These are phyloP conservation scores for Spilosoma lubricipeda DNA, from an alignment of 2,888 invertebrate species.

Conservation along the genomic window DNA sequence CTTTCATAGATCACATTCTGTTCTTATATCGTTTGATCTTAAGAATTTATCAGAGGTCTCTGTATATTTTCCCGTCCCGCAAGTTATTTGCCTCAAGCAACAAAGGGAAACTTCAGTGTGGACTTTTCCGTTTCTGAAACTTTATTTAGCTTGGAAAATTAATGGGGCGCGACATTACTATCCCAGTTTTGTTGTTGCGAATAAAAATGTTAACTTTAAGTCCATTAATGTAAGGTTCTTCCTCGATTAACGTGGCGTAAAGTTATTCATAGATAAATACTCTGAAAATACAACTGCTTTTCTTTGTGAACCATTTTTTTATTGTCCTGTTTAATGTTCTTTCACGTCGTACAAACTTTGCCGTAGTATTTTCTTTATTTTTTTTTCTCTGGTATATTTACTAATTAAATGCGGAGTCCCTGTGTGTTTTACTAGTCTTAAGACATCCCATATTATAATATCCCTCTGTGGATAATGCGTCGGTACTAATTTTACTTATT, in stretches of 20 bases:
- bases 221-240: conserved; percentile 36
- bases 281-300: conserved; percentile 22
- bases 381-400: neutral
- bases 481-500: neutral
- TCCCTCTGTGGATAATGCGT: neutral
- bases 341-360: neutral
- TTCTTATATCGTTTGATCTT: conserved; percentile 49
- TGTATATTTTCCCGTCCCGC: conserved; percentile 47
- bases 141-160: conserved; percentile 54
- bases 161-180: conserved; percentile 50
- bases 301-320: conserved; percentile 1
- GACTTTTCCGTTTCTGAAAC: conserved; percentile 52
- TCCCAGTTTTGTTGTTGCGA: conserved; percentile 36
- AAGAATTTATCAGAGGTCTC: conserved; percentile 34
- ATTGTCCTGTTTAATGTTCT: conserved; percentile 13
- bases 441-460: neutral
- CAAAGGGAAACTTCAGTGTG: conserved; percentile 50
- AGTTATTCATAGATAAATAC: conserved; percentile 23
- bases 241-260: conserved; percentile 18
- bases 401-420: too few relatives aligned
- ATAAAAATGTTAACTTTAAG: conserved; percentile 46
- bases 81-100: conserved; percentile 50
- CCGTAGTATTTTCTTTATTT: neutral
- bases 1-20: conserved; percentile 29
- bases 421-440: neutral